These are phyloP conservation scores for Sinonovacula constricta DNA, from an alignment of 1,140 invertebrate species.

Conservation along the genomic window DNA sequence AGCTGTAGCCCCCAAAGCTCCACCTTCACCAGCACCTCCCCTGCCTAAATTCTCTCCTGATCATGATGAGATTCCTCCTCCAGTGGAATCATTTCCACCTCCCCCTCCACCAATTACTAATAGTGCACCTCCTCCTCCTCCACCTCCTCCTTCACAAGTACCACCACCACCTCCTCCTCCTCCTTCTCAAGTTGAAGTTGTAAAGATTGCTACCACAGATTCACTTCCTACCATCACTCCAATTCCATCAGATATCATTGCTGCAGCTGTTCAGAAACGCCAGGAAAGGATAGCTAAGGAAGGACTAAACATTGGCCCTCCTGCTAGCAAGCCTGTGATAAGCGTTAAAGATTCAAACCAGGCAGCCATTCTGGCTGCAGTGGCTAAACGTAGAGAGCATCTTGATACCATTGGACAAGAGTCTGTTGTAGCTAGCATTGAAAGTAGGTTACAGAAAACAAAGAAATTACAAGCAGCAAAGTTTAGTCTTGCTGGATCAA, in stretches of 20 bases:
- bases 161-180: constrained; percentile 57
- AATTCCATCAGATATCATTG: constrained; percentile 57
- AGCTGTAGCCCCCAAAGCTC: background rate
- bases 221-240: constrained; percentile 56
- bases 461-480: constrained; percentile 74
- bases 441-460: constrained; percentile 71
- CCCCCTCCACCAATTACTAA: constrained; percentile 12
- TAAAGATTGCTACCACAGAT: constrained; percentile 38
- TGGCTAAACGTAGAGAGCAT: constrained; percentile 64
- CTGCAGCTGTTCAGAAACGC: constrained; percentile 66
- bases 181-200: constrained; percentile 49
- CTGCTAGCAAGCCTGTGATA: constrained; percentile 42
- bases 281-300: constrained; percentile 63
- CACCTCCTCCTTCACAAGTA: constrained; percentile 52
- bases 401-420: constrained; percentile 60
- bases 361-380: constrained; percentile 69
- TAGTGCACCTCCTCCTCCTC: constrained; percentile 22
- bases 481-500: constrained; percentile 58
- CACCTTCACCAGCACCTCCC: constrained; percentile 13
- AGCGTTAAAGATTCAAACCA: constrained; percentile 55
- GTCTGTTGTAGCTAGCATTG: constrained; percentile 68
- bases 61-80: background rate
- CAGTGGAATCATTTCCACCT: background rate
- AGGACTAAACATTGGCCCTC: constrained; percentile 58
- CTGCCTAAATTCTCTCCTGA: constrained; percentile 28